Base-by-base conservation (phyloP, 2,113 vertebrate genomes). In the Amazona vittata region DNA sequence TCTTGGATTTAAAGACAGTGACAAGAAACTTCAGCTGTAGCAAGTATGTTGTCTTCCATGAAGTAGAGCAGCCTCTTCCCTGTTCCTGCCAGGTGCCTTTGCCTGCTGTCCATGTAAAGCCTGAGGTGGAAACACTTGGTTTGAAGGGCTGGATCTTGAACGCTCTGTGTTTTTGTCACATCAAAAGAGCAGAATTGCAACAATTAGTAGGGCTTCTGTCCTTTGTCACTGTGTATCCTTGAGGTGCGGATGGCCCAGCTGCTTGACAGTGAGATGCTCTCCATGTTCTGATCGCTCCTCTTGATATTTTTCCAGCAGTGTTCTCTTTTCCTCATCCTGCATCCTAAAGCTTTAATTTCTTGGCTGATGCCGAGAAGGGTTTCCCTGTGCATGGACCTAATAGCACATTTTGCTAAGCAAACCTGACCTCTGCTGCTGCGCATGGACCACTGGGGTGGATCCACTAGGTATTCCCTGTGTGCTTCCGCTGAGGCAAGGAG, bases 41-140 rank as follows among this genome's bases (percentile, higher is more conserved):
- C 25, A 78, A 68, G 52, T 65, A 35, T 49, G 65, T 74, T 5
- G 1, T 49, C 22, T 84, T 71, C 43, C 35, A 15, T 33, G 8
- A 29, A 63, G 53, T 3, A 1, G 46, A 71, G 67, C 59, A 69
- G 37, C 0, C 0, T 39, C 53, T 62, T 50, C 43, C 59, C 46
- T 44, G 7, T 44, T 88, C 60, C 79, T 83, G 75, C 44, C 52
- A 68, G 57, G 12, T 1, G 5, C 70, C 52, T 85, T 62, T 33
- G 44, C 74, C 49, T 39, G 44, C n/a, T 80, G 4, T 69, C 39
- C 8, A 0, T 17, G 3, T n/a, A 3, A 55, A 65, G 29, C 24
- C 76, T 59, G 62, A 55, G 60, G 37, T 64, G 60, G 44, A 55
- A 78, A 79, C 17, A 29, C 35, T 69, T 31, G 50, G 15, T 91